These are phyloP conservation scores for Scolanthus callimorphus DNA, from an alignment of 92 coral and sea anemone genomes.

Conservation along the genomic window DNA sequence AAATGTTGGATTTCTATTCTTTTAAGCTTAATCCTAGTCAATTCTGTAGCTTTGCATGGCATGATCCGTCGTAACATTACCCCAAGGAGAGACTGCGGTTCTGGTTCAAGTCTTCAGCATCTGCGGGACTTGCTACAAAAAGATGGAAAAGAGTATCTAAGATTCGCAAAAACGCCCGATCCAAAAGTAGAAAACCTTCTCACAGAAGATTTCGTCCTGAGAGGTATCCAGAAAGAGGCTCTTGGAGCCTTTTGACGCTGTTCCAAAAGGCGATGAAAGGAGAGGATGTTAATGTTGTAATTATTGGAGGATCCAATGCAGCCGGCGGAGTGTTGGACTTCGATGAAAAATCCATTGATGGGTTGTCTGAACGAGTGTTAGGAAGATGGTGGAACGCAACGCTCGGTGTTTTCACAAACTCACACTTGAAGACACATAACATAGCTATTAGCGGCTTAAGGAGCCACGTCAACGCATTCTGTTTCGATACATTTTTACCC, in stretches of 20 bases:
- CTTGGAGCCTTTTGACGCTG: constrained; percentile 9
- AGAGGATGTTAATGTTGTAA: constrained; percentile 25
- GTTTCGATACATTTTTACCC: constrained; percentile 58
- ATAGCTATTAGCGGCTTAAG: constrained; percentile 65
- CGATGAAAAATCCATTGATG: constrained; percentile 41
- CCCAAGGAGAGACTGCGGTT: no score
- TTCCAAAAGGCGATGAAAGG: constrained; percentile 50
- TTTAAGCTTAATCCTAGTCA: no score
- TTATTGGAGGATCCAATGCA: constrained; percentile 72
- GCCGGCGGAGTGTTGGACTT: constrained; percentile 69
- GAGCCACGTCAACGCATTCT: constrained; percentile 56
- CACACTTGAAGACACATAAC: constrained; percentile 19
- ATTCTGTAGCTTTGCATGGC: no score
- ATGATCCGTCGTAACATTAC: no score
- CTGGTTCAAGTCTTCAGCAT: no score
- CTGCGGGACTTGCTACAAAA: no score
- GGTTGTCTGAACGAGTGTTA: constrained; percentile 38
- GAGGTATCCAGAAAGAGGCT: no score
- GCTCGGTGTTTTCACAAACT: constrained; percentile 16
- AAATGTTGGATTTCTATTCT: no score
- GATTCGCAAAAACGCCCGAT: no score
- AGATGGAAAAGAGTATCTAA: no score
- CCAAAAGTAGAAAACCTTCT: no score
- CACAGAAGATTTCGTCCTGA: no score
- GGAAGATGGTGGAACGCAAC: constrained; percentile 64